phyloP scores from a whole-genome alignment of 2,888 invertebrate species.

The Pandemis heparana region DNA sequence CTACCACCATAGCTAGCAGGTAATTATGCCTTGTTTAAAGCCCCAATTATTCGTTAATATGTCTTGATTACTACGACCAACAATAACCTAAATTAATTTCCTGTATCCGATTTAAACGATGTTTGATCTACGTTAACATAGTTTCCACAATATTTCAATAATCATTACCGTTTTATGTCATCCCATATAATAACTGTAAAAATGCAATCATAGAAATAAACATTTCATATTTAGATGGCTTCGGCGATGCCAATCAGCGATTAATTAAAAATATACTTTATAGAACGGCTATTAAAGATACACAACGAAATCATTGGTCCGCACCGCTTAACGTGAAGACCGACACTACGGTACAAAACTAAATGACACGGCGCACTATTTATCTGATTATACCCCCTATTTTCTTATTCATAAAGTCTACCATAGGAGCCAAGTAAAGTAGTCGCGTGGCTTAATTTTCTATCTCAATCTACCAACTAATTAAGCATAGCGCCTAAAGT shows the following conservation, averaged over 20 bases:
- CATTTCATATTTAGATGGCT: slow-evolving; percentile 27
- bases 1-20: too few relatives aligned
- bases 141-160: slow-evolving; percentile 12
- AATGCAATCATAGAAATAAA: slow-evolving; percentile 29
- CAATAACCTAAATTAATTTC: slow-evolving; percentile 2
- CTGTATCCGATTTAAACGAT: background rate
- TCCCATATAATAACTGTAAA: slow-evolving; percentile 29
- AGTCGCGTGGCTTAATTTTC: slow-evolving; percentile 15
- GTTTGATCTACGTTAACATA: slow-evolving; percentile 7
- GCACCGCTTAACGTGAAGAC: slow-evolving; percentile 53
- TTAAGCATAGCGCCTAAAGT: slow-evolving; percentile 68
- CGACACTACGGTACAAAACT: slow-evolving; percentile 14
- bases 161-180: slow-evolving; percentile 14
- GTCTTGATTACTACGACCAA: background rate
- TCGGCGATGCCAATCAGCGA: slow-evolving; percentile 33
- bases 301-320: slow-evolving; percentile 54
- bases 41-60: background rate
- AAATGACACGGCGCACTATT: background rate
- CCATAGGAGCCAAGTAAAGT: background rate
- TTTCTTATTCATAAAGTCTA: background rate
- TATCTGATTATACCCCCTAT: background rate
- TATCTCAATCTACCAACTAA: slow-evolving; percentile 63
- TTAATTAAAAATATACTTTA: slow-evolving; percentile 52
- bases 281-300: slow-evolving; percentile 51
- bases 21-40: background rate